These are phyloP conservation scores for Tipula helvola DNA, from an alignment of 2,888 invertebrate genomes.

Conservation along the genomic window DNA sequence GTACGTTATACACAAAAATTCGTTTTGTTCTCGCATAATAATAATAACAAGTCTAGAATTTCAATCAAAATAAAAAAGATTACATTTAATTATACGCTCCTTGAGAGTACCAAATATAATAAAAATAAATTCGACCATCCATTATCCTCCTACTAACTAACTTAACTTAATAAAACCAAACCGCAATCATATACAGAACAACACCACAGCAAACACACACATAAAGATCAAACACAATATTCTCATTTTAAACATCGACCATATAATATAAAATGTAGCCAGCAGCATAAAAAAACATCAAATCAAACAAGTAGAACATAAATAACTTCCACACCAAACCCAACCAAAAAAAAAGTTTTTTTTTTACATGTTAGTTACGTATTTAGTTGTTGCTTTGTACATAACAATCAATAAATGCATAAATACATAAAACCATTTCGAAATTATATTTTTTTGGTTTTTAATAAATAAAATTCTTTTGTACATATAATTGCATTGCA, in stretches of 20 bases:
- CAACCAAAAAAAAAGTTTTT: neutral
- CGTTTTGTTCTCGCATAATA: neutral
- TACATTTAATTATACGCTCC: neutral
- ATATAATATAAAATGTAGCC: neutral
- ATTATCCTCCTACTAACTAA: neutral
- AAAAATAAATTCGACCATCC: neutral
- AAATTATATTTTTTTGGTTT: neutral
- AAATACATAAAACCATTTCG: neutral
- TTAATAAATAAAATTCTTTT: neutral
- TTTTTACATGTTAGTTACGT: neutral
- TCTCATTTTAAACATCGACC: neutral
- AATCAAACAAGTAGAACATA: constrained; percentile 4
- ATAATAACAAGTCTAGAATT: neutral
- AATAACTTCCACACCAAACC: neutral
- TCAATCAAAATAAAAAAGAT: neutral
- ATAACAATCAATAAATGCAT: neutral
- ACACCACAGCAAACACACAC: neutral
- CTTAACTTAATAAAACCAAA: neutral
- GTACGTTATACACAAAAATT: neutral
- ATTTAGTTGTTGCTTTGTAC: neutral
- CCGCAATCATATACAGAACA: neutral
- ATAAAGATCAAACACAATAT: neutral
- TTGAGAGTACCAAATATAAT: neutral
- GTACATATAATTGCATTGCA: neutral
- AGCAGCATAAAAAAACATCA: neutral